Percentiles rank a stretch among this genome's conserved stretches.
These are phyloP conservation scores for Orchesella cincta DNA, from an alignment of 1,140 invertebrate genomes.

Conservation along the genomic window DNA sequence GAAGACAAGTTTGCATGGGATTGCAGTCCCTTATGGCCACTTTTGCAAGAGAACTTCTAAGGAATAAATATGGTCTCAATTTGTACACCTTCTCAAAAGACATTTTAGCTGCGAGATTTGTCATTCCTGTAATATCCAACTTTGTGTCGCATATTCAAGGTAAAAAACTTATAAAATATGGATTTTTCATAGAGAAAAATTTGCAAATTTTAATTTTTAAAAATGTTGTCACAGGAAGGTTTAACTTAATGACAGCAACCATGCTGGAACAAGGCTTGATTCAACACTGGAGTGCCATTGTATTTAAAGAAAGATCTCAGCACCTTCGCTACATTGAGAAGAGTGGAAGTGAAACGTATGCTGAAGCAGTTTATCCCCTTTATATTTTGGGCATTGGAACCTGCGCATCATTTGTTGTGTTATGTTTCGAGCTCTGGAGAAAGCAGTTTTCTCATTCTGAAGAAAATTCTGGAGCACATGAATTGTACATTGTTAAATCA, in stretches of 20 bases:
- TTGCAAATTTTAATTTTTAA: background rate
- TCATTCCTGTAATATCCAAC: background rate
- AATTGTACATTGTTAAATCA: too few relatives aligned
- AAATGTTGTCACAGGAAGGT: background rate
- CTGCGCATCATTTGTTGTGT: background rate
- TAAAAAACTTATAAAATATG: background rate
- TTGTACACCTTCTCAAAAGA: background rate
- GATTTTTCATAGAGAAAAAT: background rate
- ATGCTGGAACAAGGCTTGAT: background rate
- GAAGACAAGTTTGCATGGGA: background rate
- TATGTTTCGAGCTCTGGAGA: background rate
- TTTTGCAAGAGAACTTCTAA: background rate
- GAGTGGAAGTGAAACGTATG: background rate
- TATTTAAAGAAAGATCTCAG: background rate
- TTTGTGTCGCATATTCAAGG: background rate
- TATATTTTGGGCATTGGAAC: background rate
- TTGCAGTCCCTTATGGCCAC: background rate
- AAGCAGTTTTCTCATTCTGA: too few relatives aligned
- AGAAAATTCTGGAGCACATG: too few relatives aligned
- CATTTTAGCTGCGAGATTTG: background rate
- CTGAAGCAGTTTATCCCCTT: background rate
- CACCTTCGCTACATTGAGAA: background rate
- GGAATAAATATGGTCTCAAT: background rate
- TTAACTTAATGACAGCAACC: background rate
- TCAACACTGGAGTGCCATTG: background rate